Evolutionary conservation across 2,888 invertebrate species (phyloP), one percentile per base, ranked within the genome.

Genomic region (Phyto melanocephala): DNA sequence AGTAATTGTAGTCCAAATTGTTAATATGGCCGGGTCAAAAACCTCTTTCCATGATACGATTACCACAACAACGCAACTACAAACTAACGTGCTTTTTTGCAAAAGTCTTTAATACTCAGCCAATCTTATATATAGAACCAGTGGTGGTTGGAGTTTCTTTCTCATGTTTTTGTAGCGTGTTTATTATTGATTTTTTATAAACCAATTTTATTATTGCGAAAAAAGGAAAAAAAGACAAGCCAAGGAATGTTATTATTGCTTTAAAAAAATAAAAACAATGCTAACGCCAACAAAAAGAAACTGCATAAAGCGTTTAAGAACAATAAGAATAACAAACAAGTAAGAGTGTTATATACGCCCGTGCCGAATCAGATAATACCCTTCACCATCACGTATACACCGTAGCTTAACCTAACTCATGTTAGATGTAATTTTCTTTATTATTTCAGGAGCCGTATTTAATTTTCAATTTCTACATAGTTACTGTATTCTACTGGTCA

Each of bases 11-110:
- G 77, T 63, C 68, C 77, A 72, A 56, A 22, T 37, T 79, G 28
- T 45, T 75, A 80, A 79, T 65, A 74, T 77, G 63, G 58, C 13
- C 75, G 67, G 84, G 85, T 85, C 83, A 84, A 84, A 74, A 83
- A 81, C 71, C 81, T 67, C 17, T 72, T 77, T 35, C 58, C 56
- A 72, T 33, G 10, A 28, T 60, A 13, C 20, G 13, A 42, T 4
- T 28, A 42, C 1, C 42, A 45, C 33, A 62, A 50, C 8, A 58
- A 35, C 20, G 2, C 2, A 13, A 35, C 4, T 40, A 56, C 56
- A 5, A 42, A 58, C 40, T 63, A 62, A 70, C 56, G 45, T 58
- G 40, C n/a, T 58, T 58, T 54, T 76, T 10, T 42, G n/a, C 54
- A 47, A 15, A 22, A 28, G 8, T 68, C 3, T 62, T 17, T 37